These are phyloP conservation scores for Volucella zonaria DNA, from an alignment of 2,888 invertebrate genomes.

Conservation along the genomic window DNA sequence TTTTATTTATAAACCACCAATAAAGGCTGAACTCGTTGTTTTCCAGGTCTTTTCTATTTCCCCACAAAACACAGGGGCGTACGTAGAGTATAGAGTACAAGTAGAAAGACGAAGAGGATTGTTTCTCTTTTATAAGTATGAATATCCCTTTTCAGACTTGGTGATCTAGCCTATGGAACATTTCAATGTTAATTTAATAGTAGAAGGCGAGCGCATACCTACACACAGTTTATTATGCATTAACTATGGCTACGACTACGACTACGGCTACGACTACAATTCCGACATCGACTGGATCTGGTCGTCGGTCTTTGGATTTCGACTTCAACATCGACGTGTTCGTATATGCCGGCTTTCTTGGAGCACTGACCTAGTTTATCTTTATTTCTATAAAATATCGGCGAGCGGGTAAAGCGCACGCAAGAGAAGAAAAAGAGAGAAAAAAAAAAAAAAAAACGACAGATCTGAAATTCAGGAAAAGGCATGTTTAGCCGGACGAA, in stretches of 20 bases:
- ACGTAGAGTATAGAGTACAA: not conserved
- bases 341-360: slow-evolving; percentile 65
- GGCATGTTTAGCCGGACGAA: slow-evolving; percentile 51
- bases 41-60: slow-evolving; percentile 21
- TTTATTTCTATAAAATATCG: slow-evolving; percentile 21
- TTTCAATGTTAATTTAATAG: slow-evolving; percentile 66
- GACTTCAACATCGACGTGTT: not conserved
- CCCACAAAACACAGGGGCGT: not conserved
- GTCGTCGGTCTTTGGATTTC: no score
- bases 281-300: no score
- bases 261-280: no score
- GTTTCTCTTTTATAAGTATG: not conserved
- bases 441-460: slow-evolving; percentile 19
- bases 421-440: slow-evolving; percentile 2
- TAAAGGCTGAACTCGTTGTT: slow-evolving; percentile 30
- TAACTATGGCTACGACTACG: not conserved
- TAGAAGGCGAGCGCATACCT: slow-evolving; percentile 50
- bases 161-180: slow-evolving; percentile 14
- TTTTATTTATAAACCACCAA: slow-evolving; percentile 51
- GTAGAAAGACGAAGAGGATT: slow-evolving; percentile 22
- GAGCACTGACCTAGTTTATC: slow-evolving; percentile 68
- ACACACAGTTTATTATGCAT: slow-evolving; percentile 49
- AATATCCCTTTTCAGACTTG: not conserved
- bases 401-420: no score
- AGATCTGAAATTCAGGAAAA: slow-evolving; percentile 40